phyloP scores from a whole-genome alignment of 2,797 vertebrate genomes.

The Vireo griseus region DNA sequence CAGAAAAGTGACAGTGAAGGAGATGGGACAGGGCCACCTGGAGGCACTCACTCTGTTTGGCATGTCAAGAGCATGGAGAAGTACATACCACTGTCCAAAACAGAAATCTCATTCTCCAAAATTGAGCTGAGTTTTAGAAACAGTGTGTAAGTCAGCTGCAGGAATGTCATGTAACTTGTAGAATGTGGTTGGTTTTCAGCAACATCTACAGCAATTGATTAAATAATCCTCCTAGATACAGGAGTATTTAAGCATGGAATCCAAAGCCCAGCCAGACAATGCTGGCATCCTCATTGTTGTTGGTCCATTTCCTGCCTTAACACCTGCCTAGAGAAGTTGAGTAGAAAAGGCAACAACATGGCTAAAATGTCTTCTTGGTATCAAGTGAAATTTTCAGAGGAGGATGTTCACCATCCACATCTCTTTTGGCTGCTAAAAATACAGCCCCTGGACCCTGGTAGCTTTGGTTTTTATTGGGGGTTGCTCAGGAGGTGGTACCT shows the following conservation, averaged over 20 bases:
- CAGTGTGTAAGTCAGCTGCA: fast-evolving
- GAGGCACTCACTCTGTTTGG: not conserved
- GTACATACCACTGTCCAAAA: not conserved
- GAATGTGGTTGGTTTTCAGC: not conserved
- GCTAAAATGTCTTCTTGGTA: not conserved
- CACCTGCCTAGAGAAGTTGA: not conserved
- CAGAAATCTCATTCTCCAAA: not conserved
- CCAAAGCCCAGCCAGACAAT: not conserved
- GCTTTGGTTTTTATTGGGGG: not conserved
- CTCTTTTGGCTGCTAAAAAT: not conserved
- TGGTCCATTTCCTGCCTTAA: fast-evolving
- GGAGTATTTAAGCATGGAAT: not conserved
- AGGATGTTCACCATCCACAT: not conserved
- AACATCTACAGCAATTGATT: not conserved
- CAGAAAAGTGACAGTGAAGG: not conserved
- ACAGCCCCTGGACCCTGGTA: not conserved
- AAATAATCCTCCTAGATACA: not conserved
- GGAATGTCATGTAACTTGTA: not conserved
- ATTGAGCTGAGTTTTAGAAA: not conserved
- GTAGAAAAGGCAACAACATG: not conserved
- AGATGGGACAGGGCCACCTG: not conserved
- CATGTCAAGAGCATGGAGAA: not conserved
- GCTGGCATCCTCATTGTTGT: not conserved
- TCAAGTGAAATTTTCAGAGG: not conserved
- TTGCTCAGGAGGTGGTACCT: not conserved